phyloP scores from a whole-genome alignment of 1,140 invertebrate genomes.

The Drosophila mayri region DNA sequence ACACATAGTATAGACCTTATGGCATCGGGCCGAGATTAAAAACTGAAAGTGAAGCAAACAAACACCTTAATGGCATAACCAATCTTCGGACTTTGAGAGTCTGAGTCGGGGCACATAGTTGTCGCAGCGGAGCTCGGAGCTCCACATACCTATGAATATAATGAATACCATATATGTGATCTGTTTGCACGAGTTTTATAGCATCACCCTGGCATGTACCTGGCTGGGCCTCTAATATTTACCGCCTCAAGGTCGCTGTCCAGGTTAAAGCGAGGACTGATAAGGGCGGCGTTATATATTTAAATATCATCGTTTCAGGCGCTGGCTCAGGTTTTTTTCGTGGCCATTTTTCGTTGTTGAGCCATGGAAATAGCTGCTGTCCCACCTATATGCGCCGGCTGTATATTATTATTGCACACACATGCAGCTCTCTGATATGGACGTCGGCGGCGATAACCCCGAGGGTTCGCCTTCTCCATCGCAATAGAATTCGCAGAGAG shows the following conservation, averaged over 20 bases:
- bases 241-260: constrained; percentile 43
- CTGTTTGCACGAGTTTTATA: constrained; percentile 20
- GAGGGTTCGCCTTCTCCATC: constrained; percentile 18
- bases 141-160: constrained; percentile 8
- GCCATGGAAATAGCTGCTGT: constrained; percentile 27
- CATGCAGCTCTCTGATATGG: constrained; percentile 51
- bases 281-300: constrained; percentile 40
- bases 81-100: constrained; percentile 63
- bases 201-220: constrained; percentile 25
- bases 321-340: constrained; percentile 7
- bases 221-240: constrained; percentile 60
- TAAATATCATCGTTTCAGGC: constrained; percentile 20
- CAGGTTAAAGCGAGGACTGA: constrained; percentile 56
- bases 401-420: constrained; percentile 24
- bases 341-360: constrained; percentile 22
- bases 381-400: constrained; percentile 11
- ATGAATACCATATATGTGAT: constrained; percentile 2
- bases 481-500: constrained; percentile 37
- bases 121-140: constrained; percentile 9
- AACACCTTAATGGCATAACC: constrained; percentile 67
- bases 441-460: constrained; percentile 55
- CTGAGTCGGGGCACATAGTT: constrained; percentile 28
- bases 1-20: constrained; percentile 54
- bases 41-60: constrained; percentile 75
- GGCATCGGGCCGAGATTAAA: constrained; percentile 40